Base-by-base conservation (phyloP, 35 echinoderm and acorn worm genomes). In the Lytechinus pictus region DNA sequence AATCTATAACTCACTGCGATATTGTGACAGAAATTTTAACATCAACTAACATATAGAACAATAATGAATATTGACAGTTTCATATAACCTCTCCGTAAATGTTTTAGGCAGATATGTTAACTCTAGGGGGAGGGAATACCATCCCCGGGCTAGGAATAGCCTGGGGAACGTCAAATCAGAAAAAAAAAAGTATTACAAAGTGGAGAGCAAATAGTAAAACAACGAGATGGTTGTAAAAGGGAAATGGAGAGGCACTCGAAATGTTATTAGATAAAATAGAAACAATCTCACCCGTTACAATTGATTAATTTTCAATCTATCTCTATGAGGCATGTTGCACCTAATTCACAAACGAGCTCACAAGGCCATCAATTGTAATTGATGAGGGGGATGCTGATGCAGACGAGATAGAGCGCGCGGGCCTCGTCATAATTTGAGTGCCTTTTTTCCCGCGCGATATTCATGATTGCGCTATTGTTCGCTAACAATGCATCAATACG, bases 401-500 rank as follows among this genome's bases (percentile, higher is more conserved):
- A 79, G 19, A 79, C 66, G 66, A 79, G 21, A 19, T 8, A 79
- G 19, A 79, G 19, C 21, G 19, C 21, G n/a, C 21, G 66, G 66
- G 66, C 66, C 16, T 79, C 66, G 66, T 79, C 66, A 79, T 79
- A 79, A 79, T 79, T 79, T 79, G 66, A 79, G 66, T 79, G 66
- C 66, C 66, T 79, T 79, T 79, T 79, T 79, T 79, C 66, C 66
- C 66, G 66, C 66, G 88, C 52, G 52, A 90, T 90, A 90, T 90
- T 90, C 88, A 90, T 90, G 88, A 90, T 28, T 90, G 88, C 29
- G 88, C 88, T 21, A 52, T 90, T 90, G 52, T 90, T 54, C 88
- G 29, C 88, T 14, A 90, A 90, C 88, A 90, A 90, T 90, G 29
- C 88, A 54, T 44, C 88, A 90, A 90, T 90, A 21, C 88, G 52